phyloP scores from a whole-genome alignment of 1,140 invertebrate species.

The Eupristina koningsbergeri region DNA sequence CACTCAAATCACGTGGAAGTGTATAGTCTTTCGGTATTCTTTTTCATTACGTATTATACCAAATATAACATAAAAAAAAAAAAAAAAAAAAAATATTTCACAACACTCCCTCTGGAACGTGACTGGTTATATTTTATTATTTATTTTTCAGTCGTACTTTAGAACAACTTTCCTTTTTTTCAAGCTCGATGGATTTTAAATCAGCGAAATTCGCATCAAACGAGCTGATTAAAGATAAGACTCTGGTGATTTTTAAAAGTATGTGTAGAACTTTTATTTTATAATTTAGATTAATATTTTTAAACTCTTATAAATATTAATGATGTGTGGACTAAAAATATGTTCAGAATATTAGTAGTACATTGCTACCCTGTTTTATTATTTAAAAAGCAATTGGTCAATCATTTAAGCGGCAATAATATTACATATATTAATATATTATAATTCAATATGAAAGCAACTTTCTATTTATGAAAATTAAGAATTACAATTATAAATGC shows the following conservation, averaged over 20 bases:
- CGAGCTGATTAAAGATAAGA: background rate
- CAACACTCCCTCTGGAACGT: conserved; percentile 45
- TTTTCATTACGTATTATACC: conserved; percentile 4
- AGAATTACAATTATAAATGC: background rate
- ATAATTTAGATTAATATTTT: background rate
- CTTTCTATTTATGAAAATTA: background rate
- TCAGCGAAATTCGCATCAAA: background rate
- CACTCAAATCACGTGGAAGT: conserved; percentile 44
- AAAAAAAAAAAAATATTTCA: conserved; percentile 26
- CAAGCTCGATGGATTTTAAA: conserved; percentile 23
- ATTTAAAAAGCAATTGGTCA: conserved; percentile 8
- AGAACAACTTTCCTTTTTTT: conserved; percentile 21
- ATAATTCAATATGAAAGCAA: background rate
- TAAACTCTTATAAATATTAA: background rate
- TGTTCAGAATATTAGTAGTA: background rate
- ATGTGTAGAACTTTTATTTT: background rate
- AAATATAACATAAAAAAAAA: conserved; percentile 38
- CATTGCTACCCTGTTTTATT: background rate
- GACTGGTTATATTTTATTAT: background rate
- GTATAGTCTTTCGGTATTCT: conserved; percentile 13
- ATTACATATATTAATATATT: background rate
- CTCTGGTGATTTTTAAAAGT: conserved; percentile 31
- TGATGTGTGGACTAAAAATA: conserved; percentile 2
- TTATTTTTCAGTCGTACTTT: conserved; percentile 29
- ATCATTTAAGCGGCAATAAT: background rate